Evolutionary conservation across 23 tunicate species (phyloP).

Genomic region (Phallusia fumigata): DNA sequence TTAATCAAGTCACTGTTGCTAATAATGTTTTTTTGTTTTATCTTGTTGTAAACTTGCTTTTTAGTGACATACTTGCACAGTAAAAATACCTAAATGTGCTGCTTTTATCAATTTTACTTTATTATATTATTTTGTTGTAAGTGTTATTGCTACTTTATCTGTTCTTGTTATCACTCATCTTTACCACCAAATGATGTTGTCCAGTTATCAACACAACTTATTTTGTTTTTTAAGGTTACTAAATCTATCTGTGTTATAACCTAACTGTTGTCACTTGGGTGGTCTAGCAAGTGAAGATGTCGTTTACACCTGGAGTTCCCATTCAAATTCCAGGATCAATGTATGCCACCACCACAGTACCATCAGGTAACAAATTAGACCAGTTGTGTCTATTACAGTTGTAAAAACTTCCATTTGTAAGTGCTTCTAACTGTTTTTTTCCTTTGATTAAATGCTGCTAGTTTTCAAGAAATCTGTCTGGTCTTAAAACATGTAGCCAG

Average conservation of each 20-base stretch:
- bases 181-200: neutral
- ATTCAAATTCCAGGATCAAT: constrained; percentile 51
- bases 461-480: too few relatives aligned
- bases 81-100: too few relatives aligned
- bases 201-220: neutral
- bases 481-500: too few relatives aligned
- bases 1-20: neutral
- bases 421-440: too few relatives aligned
- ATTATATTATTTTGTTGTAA: neutral
- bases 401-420: too few relatives aligned
- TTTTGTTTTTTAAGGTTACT: neutral
- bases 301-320: constrained; percentile 79
- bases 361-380: constrained; percentile 24
- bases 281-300: constrained; percentile 28
- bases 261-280: neutral
- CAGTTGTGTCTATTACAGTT: too few relatives aligned
- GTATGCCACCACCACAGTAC: constrained; percentile 78
- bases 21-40: neutral
- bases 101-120: too few relatives aligned
- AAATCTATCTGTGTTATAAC: neutral
- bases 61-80: too few relatives aligned
- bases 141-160: too few relatives aligned
- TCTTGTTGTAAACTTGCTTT: too few relatives aligned
- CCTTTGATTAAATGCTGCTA: too few relatives aligned
- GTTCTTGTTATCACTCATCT: neutral